Base-by-base conservation (phyloP, 2,888 invertebrate species). In the Beris chalybata region DNA sequence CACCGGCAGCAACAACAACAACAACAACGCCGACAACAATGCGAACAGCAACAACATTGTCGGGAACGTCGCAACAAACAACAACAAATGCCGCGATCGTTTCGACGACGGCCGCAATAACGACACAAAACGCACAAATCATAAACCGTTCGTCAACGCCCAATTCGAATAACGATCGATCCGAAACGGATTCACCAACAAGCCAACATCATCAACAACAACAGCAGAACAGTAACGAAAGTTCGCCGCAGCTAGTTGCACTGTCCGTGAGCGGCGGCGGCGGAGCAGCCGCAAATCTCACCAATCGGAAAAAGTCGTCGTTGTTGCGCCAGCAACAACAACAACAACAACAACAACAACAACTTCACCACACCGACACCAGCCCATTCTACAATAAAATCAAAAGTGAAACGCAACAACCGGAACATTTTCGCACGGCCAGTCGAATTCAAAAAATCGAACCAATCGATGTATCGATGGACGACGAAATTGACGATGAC, bases 1-100 rank as follows among this genome's bases (percentile, higher is more conserved):
- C 79, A 82, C 69, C 73, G 79, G 45, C 72, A 79, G 32, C 78
- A 77, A 72, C 79, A 80, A 67, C 78, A 76, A 52, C 12, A 15
- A 4, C 50, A n/a, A 43, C 48, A 30, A 58, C 47, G n/a, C 2
- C 47, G 50, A 48, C 13, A 64, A 64, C n/a, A 53, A 43, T 52
- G 13, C 54, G 71, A 71, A 67, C 53, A 82, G 73, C 79, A 71
- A 67, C 53, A 82, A 73, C 79, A 82, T 69, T 73, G 79, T 44
- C 72, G 79, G 38, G 78, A 77, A 72, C 79, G 80, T n/a, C n/a
- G n/a, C n/a, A n/a, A n/a, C 22, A 70, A 13, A 70, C 65, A 56
- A 65, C 71, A 43, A 13, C 56, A 6, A 56, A 4, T 7, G 9
- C 2, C 9, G 9, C 56, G 22, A 22, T 22, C 9, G 7, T 15